These are phyloP conservation scores for Platerodrilus igneus DNA, from an alignment of 2,888 invertebrate species.

Conservation along the genomic window DNA sequence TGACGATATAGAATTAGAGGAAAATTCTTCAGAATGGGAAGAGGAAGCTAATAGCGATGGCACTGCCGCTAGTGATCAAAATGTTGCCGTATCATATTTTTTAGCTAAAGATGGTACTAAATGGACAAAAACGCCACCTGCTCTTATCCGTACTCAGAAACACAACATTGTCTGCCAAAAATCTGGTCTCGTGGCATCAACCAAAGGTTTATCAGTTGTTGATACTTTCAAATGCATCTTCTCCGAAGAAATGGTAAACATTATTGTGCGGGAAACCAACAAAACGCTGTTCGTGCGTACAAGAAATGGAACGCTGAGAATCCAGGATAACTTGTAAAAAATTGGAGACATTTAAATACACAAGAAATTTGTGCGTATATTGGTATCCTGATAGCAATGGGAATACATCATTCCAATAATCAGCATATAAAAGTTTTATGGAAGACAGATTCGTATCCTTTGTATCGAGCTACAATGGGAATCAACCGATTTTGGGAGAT, in stretches of 20 bases:
- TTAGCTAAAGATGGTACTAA: slow-evolving; percentile 8
- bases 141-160: slow-evolving; percentile 7
- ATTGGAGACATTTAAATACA: slow-evolving; percentile 5
- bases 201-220: slow-evolving; percentile 5
- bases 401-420: slow-evolving; percentile 6
- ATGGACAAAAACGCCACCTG: slow-evolving; percentile 7
- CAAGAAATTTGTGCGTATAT: slow-evolving; percentile 5
- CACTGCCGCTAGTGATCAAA: slow-evolving; percentile 1
- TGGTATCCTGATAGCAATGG: slow-evolving; percentile 6
- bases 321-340: slow-evolving; percentile 3
- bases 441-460: slow-evolving; percentile 2
- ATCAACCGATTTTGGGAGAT: no score
- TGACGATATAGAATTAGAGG: slow-evolving; percentile 2
- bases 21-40: slow-evolving; percentile 2
- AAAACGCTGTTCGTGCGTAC: slow-evolving; percentile 5
- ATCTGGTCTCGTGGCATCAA: slow-evolving; percentile 4
- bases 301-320: slow-evolving; percentile 8
- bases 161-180: slow-evolving; percentile 8
- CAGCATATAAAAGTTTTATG: slow-evolving; percentile 2
- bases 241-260: slow-evolving; percentile 9
- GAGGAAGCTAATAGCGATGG: slow-evolving; percentile 2
- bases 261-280: slow-evolving; percentile 8
- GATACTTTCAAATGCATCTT: slow-evolving; percentile 8
- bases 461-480: no score
- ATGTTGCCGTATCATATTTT: slow-evolving; percentile 7